Conservation (phyloP, 2,113 vertebrate species). For the Nyctereutes procyonoides region DNA sequence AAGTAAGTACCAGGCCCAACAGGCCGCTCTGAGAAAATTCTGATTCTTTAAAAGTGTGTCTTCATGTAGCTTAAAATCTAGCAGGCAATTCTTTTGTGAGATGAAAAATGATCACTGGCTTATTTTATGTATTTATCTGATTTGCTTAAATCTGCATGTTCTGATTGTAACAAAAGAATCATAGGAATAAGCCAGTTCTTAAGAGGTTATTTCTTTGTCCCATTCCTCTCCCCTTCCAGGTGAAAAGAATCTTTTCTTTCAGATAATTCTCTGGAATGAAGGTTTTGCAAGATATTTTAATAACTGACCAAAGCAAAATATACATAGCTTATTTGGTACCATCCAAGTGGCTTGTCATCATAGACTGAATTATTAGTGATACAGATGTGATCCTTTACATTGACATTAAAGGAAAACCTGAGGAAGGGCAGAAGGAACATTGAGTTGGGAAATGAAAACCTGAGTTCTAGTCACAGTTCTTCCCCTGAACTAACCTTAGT, state of each 20-base stretch:
- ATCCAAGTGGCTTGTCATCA: not conserved
- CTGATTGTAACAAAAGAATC: not conserved
- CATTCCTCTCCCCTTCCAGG: not conserved
- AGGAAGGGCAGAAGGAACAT: not conserved
- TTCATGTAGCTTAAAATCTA: slow-evolving; percentile 11
- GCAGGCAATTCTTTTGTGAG: not conserved
- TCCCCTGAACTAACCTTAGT: not conserved
- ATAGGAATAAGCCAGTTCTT: not conserved
- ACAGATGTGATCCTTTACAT: not conserved
- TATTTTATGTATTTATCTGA: not conserved
- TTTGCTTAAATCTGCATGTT: not conserved
- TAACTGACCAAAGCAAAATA: not conserved
- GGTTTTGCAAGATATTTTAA: not conserved
- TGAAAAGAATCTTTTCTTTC: not conserved
- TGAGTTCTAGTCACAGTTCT: not conserved
- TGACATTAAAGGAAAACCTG: not conserved
- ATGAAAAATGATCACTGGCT: not conserved
- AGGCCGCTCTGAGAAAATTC: not conserved
- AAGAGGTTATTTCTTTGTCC: not conserved
- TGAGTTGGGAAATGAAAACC: not conserved
- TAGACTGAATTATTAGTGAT: not conserved
- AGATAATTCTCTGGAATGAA: not conserved
- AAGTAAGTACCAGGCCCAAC: not conserved
- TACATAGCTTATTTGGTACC: not conserved
- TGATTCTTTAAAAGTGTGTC: not conserved